phyloP scores from a whole-genome alignment of 1,140 invertebrate genomes.

The Drosophila dunni region DNA sequence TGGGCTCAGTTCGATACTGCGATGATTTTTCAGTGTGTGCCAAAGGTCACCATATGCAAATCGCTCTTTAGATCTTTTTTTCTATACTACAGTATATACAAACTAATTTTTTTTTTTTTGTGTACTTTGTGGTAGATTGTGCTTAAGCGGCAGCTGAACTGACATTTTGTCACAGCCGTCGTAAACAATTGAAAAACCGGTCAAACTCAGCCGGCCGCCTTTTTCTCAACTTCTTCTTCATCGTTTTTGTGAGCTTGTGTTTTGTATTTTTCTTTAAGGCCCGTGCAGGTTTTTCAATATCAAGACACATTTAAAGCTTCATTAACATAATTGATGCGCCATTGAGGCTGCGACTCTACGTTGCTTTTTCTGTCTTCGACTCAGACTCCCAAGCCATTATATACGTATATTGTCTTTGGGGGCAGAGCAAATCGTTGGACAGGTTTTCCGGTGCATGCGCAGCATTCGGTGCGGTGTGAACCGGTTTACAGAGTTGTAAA shows the following conservation, averaged over 20 bases:
- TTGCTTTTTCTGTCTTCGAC: not conserved
- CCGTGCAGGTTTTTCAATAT: conserved; percentile 67
- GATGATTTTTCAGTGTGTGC: conserved; percentile 19
- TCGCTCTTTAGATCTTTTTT: conserved; percentile 50
- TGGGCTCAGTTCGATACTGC: conserved; percentile 22
- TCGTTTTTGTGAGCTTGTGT: conserved; percentile 7
- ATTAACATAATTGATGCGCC: conserved; percentile 83
- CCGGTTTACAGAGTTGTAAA: conserved; percentile 59
- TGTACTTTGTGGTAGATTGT: conserved; percentile 9
- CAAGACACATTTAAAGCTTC: conserved; percentile 77
- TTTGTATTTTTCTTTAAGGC: conserved; percentile 9
- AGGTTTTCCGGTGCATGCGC: conserved; percentile 72
- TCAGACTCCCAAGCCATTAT: conserved; percentile 59
- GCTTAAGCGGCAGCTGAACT: conserved; percentile 24
- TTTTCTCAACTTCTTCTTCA: conserved; percentile 23
- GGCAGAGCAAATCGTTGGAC: conserved; percentile 72
- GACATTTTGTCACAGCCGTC: conserved; percentile 43
- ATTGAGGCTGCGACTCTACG: conserved; percentile 52
- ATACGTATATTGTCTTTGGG: conserved; percentile 55
- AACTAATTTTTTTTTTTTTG: conserved; percentile 28
- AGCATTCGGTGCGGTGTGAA: conserved; percentile 38
- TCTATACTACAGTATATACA: conserved; percentile 3
- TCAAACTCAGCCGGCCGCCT: conserved; percentile 47
- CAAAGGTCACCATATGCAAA: conserved; percentile 76
- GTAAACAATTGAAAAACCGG: conserved; percentile 62